Evolutionary conservation across 2,113 vertebrate genomes (phyloP).

Genomic region (Chlorodrepanis virens): DNA sequence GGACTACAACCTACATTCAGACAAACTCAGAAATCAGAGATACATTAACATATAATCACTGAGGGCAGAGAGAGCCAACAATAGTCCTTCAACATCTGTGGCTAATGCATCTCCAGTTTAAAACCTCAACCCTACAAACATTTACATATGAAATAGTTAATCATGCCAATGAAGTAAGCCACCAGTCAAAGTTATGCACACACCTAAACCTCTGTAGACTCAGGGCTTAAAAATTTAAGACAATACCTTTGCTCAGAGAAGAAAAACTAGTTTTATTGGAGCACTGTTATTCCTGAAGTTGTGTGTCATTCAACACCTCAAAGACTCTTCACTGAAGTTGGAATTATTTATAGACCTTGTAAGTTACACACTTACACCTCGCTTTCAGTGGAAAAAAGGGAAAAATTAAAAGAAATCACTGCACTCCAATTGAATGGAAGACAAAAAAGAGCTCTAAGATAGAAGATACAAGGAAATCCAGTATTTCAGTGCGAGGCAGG

Average conservation of each 20-base stretch:
- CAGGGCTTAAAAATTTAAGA: constrained; percentile 14
- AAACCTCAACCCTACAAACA: constrained; percentile 7
- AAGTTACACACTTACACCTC: not conserved
- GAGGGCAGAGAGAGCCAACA: not conserved
- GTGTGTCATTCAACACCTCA: not conserved
- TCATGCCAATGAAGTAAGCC: not conserved
- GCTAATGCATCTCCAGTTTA: not conserved
- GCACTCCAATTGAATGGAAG: not conserved
- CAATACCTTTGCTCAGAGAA: not conserved
- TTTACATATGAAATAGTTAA: not conserved
- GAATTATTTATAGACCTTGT: not conserved
- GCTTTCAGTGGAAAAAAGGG: not conserved
- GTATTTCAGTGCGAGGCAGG: not conserved
- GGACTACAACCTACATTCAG: not conserved
- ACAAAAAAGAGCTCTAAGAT: not conserved
- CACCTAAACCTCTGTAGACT: not conserved
- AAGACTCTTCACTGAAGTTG: not conserved
- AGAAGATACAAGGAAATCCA: not conserved
- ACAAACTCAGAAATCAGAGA: not conserved
- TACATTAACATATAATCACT: not conserved
- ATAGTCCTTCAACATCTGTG: not conserved
- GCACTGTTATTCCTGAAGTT: not conserved
- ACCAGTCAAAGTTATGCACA: not conserved
- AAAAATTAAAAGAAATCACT: not conserved
- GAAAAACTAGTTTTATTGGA: constrained; percentile 10